Evolutionary conservation across 2,888 invertebrate species (phyloP), one percentile per base, ranked within the genome.

Genomic region (Brenthis daphne): DNA sequence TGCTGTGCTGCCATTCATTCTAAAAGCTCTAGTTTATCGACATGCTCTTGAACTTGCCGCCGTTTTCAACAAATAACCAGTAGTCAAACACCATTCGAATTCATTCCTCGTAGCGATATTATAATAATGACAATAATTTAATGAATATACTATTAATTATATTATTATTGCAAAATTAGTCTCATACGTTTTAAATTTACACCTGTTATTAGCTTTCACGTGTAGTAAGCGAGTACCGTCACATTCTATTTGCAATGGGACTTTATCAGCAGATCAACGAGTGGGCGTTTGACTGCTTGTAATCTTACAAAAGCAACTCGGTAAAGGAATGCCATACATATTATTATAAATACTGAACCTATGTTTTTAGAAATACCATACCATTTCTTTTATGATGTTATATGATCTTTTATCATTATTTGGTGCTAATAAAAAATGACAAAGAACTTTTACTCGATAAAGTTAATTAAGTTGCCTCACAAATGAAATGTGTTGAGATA

Each of bases 121-220:
- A 58, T 70, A 74, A 73, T 73, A 71, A 70, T 68, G 69, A 67
- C 67, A 60, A 74, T 64, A 58, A 69, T 73, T 71, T 73, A 67
- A 72, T 71, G 74, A 73, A 68, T 69, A 70, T 72, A 74, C 76
- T 68, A 73, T 77, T 74, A 33, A 63, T 50, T 73, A 80, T 78
- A 81, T 78, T 75, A 81, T 78, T 75, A 71, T 77, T 76, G 76
- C 75, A 72, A 80, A 81, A 83, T 86, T 86, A 85, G 82, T 81
- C 81, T 75, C 77, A 79, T 80, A 74, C 77, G 76, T 80, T 84
- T 82, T 80, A 80, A 84, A 82, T 84, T 82, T 80, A 82, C 89
- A 88, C 86, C 86, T 87, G 86, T 77, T 74, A 70, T 75, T 80
- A 82, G 83, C 91, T 91, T 89, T 90, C 88, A 85, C 88, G 80